phyloP scores from a whole-genome alignment of 92 coral and sea anemone species.

The Pocillopora meandrina region DNA sequence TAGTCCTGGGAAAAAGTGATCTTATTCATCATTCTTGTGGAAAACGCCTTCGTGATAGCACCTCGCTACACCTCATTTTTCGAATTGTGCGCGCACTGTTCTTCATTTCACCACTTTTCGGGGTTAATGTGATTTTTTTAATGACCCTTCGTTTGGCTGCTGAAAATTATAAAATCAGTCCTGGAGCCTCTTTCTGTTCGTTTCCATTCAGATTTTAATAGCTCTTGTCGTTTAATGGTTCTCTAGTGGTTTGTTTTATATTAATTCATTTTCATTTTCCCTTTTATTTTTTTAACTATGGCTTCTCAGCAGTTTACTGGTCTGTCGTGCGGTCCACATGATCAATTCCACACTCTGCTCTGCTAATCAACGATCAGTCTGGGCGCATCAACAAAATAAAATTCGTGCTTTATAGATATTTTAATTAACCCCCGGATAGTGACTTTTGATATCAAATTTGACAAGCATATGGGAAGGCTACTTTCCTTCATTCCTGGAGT shows the following conservation, averaged over 20 bases:
- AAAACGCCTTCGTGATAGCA: not conserved
- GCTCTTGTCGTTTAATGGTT: not conserved
- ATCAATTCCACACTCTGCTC: no score
- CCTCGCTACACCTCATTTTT: not conserved
- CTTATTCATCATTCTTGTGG: not conserved
- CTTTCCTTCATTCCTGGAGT: not conserved
- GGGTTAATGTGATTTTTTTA: not conserved
- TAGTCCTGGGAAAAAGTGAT: not conserved
- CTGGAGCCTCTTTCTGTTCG: not conserved
- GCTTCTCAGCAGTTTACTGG: no score
- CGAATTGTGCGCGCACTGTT: conserved; percentile 10
- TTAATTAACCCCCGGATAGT: not conserved
- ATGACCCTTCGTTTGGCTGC: not conserved
- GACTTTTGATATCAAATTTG: not conserved
- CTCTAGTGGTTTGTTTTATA: not conserved
- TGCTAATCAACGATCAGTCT: no score
- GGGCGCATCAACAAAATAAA: not conserved
- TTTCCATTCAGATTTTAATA: not conserved
- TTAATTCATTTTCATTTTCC: no score
- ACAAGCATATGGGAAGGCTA: not conserved
- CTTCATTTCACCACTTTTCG: not conserved
- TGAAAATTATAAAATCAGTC: not conserved
- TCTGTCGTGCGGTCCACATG: no score
- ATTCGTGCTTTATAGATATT: not conserved
- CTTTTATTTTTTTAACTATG: no score